Conservation (phyloP, 2,113 vertebrate genomes). For the Dicaeum eximium region DNA sequence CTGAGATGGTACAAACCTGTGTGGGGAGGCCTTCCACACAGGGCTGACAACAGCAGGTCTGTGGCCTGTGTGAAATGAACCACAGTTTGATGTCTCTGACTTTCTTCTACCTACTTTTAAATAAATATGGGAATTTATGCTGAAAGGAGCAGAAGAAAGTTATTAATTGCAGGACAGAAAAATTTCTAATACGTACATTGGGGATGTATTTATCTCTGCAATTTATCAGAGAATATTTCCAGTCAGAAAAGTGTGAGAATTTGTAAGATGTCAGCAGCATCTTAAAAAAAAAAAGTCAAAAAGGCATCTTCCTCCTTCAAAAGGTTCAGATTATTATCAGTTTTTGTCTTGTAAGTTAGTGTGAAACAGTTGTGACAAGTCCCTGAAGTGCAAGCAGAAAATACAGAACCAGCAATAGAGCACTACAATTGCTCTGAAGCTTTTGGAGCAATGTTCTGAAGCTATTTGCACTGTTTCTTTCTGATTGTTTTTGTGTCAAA, state of each 20-base stretch:
- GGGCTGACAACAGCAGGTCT: not conserved
- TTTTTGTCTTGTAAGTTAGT: not conserved
- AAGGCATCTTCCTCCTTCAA: not conserved
- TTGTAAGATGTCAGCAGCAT: not conserved
- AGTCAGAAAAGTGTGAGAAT: not conserved
- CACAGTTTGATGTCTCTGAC: not conserved
- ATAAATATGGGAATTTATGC: not conserved
- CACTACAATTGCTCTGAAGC: not conserved
- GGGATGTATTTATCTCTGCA: not conserved
- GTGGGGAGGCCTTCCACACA: not conserved
- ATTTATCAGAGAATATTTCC: not conserved
- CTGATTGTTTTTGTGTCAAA: not conserved
- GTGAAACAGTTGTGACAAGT: not conserved
- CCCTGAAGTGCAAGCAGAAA: not conserved
- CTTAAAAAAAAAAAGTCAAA: not conserved
- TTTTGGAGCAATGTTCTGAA: not conserved
- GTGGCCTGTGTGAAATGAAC: not conserved
- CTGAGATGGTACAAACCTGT: not conserved
- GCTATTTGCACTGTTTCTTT: not conserved
- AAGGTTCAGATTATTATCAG: not conserved
- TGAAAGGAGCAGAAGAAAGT: not conserved
- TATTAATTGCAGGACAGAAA: not conserved
- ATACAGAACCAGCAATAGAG: not conserved
- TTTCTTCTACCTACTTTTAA: not conserved
- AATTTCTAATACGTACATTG: not conserved